These are phyloP conservation scores for Oryzias woworae DNA, from an alignment of 2,113 vertebrate species.

Conservation along the genomic window DNA sequence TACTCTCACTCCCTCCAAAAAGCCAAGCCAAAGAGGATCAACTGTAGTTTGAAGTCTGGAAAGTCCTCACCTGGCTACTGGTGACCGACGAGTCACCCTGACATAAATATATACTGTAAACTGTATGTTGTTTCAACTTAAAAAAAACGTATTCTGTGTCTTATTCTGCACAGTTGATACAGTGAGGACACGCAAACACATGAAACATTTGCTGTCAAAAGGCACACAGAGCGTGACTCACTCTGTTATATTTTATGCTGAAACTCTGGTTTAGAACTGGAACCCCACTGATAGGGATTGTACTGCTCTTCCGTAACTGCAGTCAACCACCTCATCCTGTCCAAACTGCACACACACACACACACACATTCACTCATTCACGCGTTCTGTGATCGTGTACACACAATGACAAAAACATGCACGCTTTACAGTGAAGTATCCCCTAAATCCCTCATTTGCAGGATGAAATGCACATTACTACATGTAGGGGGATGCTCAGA, in stretches of 20 bases:
- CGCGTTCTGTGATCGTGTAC: not conserved
- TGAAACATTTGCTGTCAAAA: not conserved
- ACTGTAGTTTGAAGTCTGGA: slow-evolving; percentile 30
- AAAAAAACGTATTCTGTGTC: not conserved
- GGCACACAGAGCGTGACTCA: slow-evolving; percentile 15
- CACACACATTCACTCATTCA: not conserved
- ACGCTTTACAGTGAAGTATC: too few relatives aligned
- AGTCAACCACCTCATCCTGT: slow-evolving; percentile 33
- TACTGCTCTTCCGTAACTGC: slow-evolving; percentile 40
- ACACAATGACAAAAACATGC: too few relatives aligned
- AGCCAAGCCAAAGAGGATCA: too few relatives aligned
- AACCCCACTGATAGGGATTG: slow-evolving; percentile 55
- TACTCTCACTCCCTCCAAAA: too few relatives aligned
- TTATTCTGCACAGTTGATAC: slow-evolving; percentile 1
- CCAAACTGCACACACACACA: not conserved
- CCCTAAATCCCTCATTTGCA: too few relatives aligned
- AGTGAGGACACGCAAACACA: slow-evolving; percentile 21
- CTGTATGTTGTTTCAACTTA: slow-evolving; percentile 36
- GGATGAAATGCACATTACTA: too few relatives aligned
- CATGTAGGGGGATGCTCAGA: too few relatives aligned
- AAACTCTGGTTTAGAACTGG: slow-evolving; percentile 40
- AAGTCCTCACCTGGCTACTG: slow-evolving; percentile 6
- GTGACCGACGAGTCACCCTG: slow-evolving; percentile 41
- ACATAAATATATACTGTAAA: slow-evolving; percentile 30
- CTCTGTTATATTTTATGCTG: slow-evolving; percentile 55